Percentiles rank a stretch among this genome's conserved stretches.
These are phyloP conservation scores for Thymelicus lineola DNA, from an alignment of 2,888 invertebrate species.

Conservation along the genomic window DNA sequence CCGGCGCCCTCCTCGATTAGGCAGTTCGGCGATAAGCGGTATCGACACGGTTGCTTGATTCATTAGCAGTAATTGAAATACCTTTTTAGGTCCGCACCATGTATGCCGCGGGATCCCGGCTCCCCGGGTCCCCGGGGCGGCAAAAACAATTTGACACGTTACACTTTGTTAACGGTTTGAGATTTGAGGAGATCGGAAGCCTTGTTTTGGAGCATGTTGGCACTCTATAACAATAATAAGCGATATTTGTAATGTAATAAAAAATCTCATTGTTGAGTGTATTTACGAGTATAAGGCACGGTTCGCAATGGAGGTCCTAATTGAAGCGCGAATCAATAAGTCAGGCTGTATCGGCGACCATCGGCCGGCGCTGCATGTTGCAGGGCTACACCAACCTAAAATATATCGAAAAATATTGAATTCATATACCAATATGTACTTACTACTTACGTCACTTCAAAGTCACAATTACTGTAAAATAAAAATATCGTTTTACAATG, in stretches of 20 bases:
- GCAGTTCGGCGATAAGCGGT: slow-evolving; percentile 42
- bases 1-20: slow-evolving; percentile 29
- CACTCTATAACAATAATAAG: neutral
- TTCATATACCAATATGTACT: too few relatives aligned
- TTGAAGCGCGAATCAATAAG: slow-evolving; percentile 65
- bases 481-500: too few relatives aligned
- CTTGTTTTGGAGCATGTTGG: neutral
- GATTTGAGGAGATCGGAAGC: slow-evolving; percentile 7
- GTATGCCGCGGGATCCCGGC: neutral
- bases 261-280: neutral
- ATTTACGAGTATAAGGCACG: slow-evolving; percentile 16
- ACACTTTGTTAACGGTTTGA: neutral
- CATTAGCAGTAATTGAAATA: slow-evolving; percentile 43
- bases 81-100: slow-evolving; percentile 35
- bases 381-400: neutral
- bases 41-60: slow-evolving; percentile 45
- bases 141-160: slow-evolving; percentile 12
- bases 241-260: slow-evolving; percentile 6
- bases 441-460: too few relatives aligned
- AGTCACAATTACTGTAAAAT: too few relatives aligned
- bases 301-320: slow-evolving; percentile 47
- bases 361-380: neutral
- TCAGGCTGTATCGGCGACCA: slow-evolving; percentile 47
- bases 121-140: neutral
- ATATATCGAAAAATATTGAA: too few relatives aligned